A percentile compares a stretch with the other conserved stretches of the same genome.
These are phyloP conservation scores for Chaetoderma sp. DNA, from an alignment of 2,888 invertebrate species.

Conservation along the genomic window DNA sequence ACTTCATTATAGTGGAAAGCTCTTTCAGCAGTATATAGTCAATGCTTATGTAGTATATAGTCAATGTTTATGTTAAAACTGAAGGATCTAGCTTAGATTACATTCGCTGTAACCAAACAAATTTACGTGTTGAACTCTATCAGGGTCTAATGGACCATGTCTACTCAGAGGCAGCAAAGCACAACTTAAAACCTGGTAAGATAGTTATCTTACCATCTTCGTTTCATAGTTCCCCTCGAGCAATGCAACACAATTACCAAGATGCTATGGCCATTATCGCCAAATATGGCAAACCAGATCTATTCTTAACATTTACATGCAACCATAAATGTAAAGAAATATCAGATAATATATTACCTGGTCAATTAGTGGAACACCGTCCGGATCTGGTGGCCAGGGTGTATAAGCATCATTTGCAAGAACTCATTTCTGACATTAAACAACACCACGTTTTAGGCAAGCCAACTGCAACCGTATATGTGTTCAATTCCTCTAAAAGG, in stretches of 20 bases:
- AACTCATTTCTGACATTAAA: constrained; percentile 17
- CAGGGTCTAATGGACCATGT: too few relatives aligned
- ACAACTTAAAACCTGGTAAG: too few relatives aligned
- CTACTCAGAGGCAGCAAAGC: too few relatives aligned
- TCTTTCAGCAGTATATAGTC: too few relatives aligned
- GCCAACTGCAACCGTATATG: constrained; percentile 42
- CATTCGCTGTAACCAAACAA: too few relatives aligned
- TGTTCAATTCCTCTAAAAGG: too few relatives aligned
- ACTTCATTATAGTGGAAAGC: too few relatives aligned
- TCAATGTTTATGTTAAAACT: too few relatives aligned
- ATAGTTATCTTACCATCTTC: constrained; percentile 47
- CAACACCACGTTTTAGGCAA: constrained; percentile 40
- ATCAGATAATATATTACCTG: constrained; percentile 13
- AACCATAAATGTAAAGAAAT: constrained; percentile 37
- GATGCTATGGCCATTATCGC: constrained; percentile 70
- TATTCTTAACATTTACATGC: constrained; percentile 56
- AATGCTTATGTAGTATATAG: too few relatives aligned
- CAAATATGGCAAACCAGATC: constrained; percentile 68
- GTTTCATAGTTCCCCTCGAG: constrained; percentile 60
- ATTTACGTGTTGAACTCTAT: too few relatives aligned
- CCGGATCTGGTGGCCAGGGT: constrained; percentile 30
- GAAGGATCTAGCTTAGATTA: too few relatives aligned
- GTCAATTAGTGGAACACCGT: constrained; percentile 11
- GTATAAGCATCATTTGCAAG: constrained; percentile 27
- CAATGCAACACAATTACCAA: constrained; percentile 66